These are phyloP conservation scores for Crematogaster levior DNA, from an alignment of 2,888 invertebrate genomes.

Conservation along the genomic window DNA sequence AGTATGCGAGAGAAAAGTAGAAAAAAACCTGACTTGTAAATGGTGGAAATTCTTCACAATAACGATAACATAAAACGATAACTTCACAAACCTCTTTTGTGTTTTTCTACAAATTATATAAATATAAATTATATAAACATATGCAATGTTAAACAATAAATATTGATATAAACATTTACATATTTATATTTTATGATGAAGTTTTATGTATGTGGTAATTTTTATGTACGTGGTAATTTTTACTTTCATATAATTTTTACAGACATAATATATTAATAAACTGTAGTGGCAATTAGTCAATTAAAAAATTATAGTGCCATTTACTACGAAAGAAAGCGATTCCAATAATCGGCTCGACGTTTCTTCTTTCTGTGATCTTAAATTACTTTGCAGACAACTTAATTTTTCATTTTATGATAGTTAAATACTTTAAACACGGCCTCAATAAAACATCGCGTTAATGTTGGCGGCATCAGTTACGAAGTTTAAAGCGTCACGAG, in stretches of 20 bases:
- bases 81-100: background rate
- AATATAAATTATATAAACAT: background rate
- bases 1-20: background rate
- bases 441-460: constrained; percentile 19
- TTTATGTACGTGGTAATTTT: too few species aligned
- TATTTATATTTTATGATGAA: too few species aligned
- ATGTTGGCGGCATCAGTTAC: background rate
- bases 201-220: too few species aligned
- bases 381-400: constrained; percentile 1
- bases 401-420: constrained; percentile 2
- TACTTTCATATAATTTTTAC: background rate
- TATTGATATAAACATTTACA: too few species aligned
- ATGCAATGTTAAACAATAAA: background rate
- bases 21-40: constrained; percentile 5
- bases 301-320: background rate
- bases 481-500: background rate
- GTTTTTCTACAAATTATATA: background rate
- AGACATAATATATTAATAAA: background rate
- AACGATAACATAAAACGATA: too few species aligned
- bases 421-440: constrained; percentile 18
- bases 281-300: background rate
- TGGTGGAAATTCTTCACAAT: background rate
- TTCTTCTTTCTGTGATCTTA: background rate
- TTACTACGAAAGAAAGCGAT: background rate
- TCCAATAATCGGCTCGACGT: background rate